A percentile compares a stretch with the other conserved stretches of the same genome.
These are phyloP conservation scores for Hecatera dysodea DNA, from an alignment of 2,888 invertebrate species.

Conservation along the genomic window DNA sequence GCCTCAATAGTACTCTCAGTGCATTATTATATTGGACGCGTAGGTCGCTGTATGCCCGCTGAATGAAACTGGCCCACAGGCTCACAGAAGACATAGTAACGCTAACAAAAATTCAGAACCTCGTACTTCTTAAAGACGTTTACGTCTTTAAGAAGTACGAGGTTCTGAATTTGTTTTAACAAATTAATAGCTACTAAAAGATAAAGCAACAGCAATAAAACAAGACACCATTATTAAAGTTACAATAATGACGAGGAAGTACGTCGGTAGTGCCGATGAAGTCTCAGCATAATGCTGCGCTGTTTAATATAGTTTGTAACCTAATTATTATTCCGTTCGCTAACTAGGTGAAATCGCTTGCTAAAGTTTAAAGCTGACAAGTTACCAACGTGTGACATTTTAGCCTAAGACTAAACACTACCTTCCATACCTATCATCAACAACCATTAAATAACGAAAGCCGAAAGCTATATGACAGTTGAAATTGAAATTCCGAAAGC, in stretches of 20 bases:
- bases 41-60: too few relatives aligned
- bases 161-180: too few relatives aligned
- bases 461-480: neutral
- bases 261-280: constrained; percentile 18
- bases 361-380: constrained; percentile 45
- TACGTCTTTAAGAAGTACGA: too few relatives aligned
- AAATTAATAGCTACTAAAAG: constrained; percentile 21
- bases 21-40: too few relatives aligned
- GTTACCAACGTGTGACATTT: constrained; percentile 34
- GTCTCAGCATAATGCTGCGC: constrained; percentile 25
- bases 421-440: constrained; percentile 1
- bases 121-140: constrained; percentile 20
- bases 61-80: too few relatives aligned
- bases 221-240: constrained; percentile 26
- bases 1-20: too few relatives aligned
- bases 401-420: constrained; percentile 23
- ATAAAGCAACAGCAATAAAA: constrained; percentile 30
- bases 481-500: constrained; percentile 33
- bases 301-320: constrained; percentile 48
- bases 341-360: constrained; percentile 56
- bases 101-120: constrained; percentile 8
- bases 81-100: too few relatives aligned
- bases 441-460: constrained; percentile 7
- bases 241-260: constrained; percentile 28
- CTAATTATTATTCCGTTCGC: constrained; percentile 58